A percentile compares a stretch with the other conserved stretches of the same genome.
These are phyloP conservation scores for Megaceryle torquata DNA, from an alignment of 2,113 vertebrate genomes.

Conservation along the genomic window DNA sequence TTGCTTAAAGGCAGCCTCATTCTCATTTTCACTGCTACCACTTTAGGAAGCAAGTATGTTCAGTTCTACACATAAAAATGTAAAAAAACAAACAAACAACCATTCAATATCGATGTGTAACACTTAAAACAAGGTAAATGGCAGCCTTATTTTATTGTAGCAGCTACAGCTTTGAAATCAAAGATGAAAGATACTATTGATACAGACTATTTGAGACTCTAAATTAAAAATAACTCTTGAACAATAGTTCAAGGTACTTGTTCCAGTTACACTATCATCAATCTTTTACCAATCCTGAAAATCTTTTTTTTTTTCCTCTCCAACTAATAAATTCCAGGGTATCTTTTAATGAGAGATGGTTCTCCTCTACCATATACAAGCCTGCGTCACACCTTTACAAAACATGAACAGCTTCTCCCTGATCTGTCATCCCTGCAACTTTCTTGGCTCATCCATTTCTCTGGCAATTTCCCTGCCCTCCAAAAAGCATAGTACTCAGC, in stretches of 20 bases:
- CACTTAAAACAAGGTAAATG: neutral
- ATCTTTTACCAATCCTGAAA: neutral
- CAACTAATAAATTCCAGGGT: neutral
- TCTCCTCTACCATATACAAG: neutral
- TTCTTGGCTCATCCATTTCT: neutral
- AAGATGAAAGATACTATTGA: neutral
- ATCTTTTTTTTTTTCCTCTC: neutral
- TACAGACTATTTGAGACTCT: neutral
- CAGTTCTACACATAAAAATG: neutral
- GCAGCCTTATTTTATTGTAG: neutral
- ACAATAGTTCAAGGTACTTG: neutral
- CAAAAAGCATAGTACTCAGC: rapidly evolving
- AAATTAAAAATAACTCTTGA: neutral
- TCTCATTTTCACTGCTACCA: neutral
- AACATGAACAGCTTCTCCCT: neutral
- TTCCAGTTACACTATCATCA: neutral
- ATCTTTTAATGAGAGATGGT: neutral
- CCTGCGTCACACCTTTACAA: neutral
- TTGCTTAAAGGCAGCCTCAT: neutral
- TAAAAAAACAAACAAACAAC: neutral
- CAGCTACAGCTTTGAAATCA: neutral
- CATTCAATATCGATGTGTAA: neutral
- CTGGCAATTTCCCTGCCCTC: neutral
- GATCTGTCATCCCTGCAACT: neutral
- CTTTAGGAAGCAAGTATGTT: neutral